These are phyloP conservation scores for Dendrolimus punctatus DNA, from an alignment of 1,140 invertebrate genomes.

Conservation along the genomic window DNA sequence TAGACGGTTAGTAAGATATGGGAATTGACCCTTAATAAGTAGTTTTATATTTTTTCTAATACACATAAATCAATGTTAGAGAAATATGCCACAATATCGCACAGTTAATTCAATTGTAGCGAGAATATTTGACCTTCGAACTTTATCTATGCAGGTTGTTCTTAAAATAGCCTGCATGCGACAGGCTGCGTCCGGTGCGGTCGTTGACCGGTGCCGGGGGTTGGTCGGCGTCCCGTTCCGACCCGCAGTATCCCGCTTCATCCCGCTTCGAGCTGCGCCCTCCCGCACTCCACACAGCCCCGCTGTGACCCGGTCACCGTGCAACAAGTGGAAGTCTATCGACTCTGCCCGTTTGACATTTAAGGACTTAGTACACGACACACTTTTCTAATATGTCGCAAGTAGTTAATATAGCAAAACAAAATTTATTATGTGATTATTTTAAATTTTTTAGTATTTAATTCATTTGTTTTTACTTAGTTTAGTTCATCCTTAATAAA, in stretches of 20 bases:
- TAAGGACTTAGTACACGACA: constrained; percentile 14
- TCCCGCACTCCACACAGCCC: constrained; percentile 15
- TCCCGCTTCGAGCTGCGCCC: constrained; percentile 14
- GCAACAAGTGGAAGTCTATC: constrained; percentile 61
- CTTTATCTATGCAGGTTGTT: constrained; percentile 54
- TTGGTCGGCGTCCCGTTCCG: constrained; percentile 5
- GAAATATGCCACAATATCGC: not conserved
- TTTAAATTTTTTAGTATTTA: too few species aligned
- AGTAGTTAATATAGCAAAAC: too few species aligned
- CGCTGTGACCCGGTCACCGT: constrained; percentile 49
- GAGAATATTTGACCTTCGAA: constrained; percentile 47
- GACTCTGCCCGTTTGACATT: constrained; percentile 61
- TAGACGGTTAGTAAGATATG: too few species aligned
- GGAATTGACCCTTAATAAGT: too few species aligned
- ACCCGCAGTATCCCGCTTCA: constrained; percentile 9
- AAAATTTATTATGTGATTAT: too few species aligned
- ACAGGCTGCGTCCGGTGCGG: constrained; percentile 33
- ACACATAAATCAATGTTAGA: too few species aligned
- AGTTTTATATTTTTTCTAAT: too few species aligned
- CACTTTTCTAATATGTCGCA: too few species aligned
- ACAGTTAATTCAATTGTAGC: constrained; percentile 1
- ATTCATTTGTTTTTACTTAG: too few species aligned
- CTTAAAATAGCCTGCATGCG: constrained; percentile 53
- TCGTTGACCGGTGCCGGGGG: constrained; percentile 34
- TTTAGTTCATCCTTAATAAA: too few species aligned